Percentiles rank a stretch among this genome's conserved stretches.
Conservation (phyloP, 30 jellyfish, hydroid and myxozoan species). For the Turritopsis dohrnii region DNA sequence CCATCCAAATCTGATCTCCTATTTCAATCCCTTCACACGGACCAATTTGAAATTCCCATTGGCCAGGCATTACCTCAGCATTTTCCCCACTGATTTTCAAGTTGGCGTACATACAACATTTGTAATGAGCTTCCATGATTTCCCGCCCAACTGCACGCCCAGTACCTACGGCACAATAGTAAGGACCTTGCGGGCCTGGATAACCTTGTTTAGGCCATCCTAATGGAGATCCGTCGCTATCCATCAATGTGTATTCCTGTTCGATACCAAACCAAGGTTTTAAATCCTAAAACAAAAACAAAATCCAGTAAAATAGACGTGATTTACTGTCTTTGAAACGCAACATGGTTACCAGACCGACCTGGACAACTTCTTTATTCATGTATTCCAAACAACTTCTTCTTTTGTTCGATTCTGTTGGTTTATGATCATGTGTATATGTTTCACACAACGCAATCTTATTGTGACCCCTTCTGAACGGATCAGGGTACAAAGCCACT, state of each 20-base stretch:
- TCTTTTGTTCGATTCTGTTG: slow-evolving; percentile 72
- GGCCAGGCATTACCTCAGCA: slow-evolving; percentile 97
- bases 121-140: slow-evolving; percentile 91
- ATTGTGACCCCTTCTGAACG: slow-evolving; percentile 67
- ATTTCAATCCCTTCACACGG: slow-evolving; percentile 95
- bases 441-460: slow-evolving; percentile 75
- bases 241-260: slow-evolving; percentile 85
- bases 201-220: slow-evolving; percentile 94
- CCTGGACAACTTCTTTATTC: slow-evolving; percentile 15
- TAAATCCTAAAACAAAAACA: slow-evolving; percentile 27
- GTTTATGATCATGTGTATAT: slow-evolving; percentile 70
- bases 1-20: slow-evolving; percentile 97
- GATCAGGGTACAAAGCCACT: slow-evolving; percentile 72
- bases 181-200: slow-evolving; percentile 91
- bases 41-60: slow-evolving; percentile 97
- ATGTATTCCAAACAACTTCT: slow-evolving; percentile 55
- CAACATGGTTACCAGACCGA: not conserved
- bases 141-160: slow-evolving; percentile 90
- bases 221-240: slow-evolving; percentile 62
- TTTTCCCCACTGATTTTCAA: slow-evolving; percentile 86
- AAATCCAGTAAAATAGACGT: not conserved
- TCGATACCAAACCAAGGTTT: slow-evolving; percentile 90
- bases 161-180: slow-evolving; percentile 83
- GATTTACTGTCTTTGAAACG: not conserved
- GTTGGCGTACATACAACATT: slow-evolving; percentile 81